A percentile compares a stretch with the other conserved stretches of the same genome.
Evolutionary conservation across 2,113 vertebrate genomes (phyloP).

Genomic region (Piliocolobus tephrosceles): DNA sequence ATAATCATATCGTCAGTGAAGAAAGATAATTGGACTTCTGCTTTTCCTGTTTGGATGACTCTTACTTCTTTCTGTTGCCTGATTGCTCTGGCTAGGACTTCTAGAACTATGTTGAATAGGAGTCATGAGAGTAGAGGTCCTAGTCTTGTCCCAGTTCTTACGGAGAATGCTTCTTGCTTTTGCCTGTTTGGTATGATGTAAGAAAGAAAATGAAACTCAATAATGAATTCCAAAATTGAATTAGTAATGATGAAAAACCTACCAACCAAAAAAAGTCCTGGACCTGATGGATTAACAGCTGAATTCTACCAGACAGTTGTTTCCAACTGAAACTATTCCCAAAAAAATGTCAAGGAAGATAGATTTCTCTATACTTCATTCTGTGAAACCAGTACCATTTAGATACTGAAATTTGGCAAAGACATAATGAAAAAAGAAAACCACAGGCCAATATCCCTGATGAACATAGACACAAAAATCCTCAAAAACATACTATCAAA

Average conservation of each 20-base stretch:
- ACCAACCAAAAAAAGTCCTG: background rate
- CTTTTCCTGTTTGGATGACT: no score
- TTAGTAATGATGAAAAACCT: background rate
- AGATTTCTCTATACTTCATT: background rate
- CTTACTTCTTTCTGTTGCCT: no score
- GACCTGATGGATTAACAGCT: background rate
- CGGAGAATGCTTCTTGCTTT: no score
- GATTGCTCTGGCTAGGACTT: no score
- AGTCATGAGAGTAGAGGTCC: no score
- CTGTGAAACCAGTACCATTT: background rate
- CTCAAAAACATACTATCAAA: background rate
- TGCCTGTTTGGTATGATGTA: no score
- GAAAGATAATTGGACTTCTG: no score
- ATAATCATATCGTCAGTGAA: no score
- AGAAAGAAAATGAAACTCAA: background rate
- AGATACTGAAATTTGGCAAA: background rate
- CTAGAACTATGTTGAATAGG: no score
- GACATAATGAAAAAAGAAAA: background rate
- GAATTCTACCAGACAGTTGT: background rate
- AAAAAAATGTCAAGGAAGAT: background rate
- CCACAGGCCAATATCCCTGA: background rate
- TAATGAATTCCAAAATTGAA: background rate
- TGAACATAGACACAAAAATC: background rate
- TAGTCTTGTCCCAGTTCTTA: no score
- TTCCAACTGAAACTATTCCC: background rate